These are phyloP conservation scores for Ariolimax columbianus DNA, from an alignment of 2,888 invertebrate genomes.

Conservation along the genomic window DNA sequence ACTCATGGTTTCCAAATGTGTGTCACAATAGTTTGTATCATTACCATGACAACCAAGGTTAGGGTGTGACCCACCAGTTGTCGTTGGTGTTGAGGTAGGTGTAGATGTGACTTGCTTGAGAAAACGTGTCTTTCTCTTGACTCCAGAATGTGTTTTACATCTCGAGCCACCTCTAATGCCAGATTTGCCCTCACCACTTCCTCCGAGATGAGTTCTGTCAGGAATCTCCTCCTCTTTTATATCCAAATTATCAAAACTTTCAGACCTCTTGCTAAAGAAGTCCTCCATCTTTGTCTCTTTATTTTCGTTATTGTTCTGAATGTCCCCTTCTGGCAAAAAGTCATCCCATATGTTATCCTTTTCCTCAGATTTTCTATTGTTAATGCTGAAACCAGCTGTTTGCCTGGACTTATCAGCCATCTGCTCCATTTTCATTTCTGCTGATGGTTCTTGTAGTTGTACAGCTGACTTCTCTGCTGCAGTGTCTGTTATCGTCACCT, in stretches of 20 bases:
- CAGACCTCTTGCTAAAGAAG: not conserved
- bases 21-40: not conserved
- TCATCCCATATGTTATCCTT: slow-evolving; percentile 36
- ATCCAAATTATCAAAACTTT: not conserved
- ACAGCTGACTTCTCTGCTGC: not conserved
- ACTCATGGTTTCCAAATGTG: slow-evolving; percentile 51
- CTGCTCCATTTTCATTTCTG: not conserved
- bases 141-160: not conserved
- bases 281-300: not conserved
- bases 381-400: not conserved
- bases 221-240: not conserved
- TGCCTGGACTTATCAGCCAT: not conserved
- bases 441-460: not conserved
- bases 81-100: not conserved
- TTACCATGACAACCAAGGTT: slow-evolving; percentile 12
- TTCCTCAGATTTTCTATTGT: not conserved
- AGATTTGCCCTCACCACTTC: not conserved
- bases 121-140: slow-evolving; percentile 22
- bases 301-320: not conserved
- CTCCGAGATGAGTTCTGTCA: not conserved
- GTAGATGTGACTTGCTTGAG: slow-evolving; percentile 4
- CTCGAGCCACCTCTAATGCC: not conserved
- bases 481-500: not conserved
- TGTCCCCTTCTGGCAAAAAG: slow-evolving; percentile 42
- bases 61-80: slow-evolving; percentile 40